These are phyloP conservation scores for Podarcis cretensis DNA, from an alignment of 2,113 vertebrate genomes.

Conservation along the genomic window DNA sequence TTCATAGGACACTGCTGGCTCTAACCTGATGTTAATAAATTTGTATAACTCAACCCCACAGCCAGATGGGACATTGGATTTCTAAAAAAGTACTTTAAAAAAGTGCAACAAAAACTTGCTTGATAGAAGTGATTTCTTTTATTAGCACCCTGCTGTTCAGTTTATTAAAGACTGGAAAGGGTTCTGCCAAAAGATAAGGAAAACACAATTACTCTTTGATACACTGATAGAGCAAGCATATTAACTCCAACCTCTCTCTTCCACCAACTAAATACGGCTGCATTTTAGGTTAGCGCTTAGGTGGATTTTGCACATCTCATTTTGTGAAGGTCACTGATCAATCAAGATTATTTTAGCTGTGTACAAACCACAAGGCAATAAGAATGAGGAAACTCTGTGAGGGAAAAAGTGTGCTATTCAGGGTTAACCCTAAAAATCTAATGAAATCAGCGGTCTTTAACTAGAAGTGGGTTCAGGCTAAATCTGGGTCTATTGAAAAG, in stretches of 20 bases:
- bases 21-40: slow-evolving; percentile 35
- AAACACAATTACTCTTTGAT: slow-evolving; percentile 8
- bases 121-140: slow-evolving; percentile 40
- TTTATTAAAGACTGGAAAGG: slow-evolving; percentile 24
- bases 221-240: rapidly evolving
- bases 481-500: neutral
- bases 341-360: rapidly evolving
- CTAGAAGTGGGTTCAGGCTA: neutral
- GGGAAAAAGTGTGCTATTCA: neutral
- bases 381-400: neutral
- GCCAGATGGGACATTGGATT: slow-evolving; percentile 30
- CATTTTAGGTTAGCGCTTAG: neutral
- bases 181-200: slow-evolving; percentile 18
- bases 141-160: slow-evolving; percentile 30
- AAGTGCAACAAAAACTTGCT: neutral
- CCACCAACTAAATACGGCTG: neutral
- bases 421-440: neutral
- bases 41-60: slow-evolving; percentile 27
- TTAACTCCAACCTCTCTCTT: slow-evolving; percentile 2
- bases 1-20: neutral
- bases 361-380: neutral
- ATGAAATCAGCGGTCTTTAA: neutral
- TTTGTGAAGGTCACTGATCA: neutral
- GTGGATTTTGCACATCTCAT: neutral
- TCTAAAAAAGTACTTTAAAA: slow-evolving; percentile 30